Evolutionary conservation across 2,888 invertebrate species (phyloP).

Genomic region (Nomada fucata): DNA sequence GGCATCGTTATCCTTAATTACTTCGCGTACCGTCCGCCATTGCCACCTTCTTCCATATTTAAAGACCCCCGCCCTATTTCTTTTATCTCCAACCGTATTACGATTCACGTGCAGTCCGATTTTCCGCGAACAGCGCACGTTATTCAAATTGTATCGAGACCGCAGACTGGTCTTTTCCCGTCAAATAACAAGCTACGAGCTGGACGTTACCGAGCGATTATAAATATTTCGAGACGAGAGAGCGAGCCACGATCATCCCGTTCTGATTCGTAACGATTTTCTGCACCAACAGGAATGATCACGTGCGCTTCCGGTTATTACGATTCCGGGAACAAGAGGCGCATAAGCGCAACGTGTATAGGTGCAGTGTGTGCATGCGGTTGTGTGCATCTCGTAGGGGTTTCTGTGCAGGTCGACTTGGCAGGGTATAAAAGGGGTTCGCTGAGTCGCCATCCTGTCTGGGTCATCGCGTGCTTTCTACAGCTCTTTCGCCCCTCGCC

Average conservation of each 20-base stretch:
- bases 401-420: constrained; percentile 65
- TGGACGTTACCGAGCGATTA: constrained; percentile 7
- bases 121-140: too few relatives aligned
- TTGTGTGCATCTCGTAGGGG: constrained; percentile 56
- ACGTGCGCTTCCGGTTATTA: constrained; percentile 55
- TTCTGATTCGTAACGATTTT: constrained; percentile 60
- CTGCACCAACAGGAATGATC: constrained; percentile 45
- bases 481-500: constrained; percentile 36
- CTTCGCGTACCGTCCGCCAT: too few relatives aligned
- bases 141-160: constrained; percentile 5
- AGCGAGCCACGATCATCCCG: neutral
- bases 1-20: too few relatives aligned
- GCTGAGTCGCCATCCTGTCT: constrained; percentile 79
- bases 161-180: neutral
- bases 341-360: constrained; percentile 40
- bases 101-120: too few relatives aligned
- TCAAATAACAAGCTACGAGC: neutral
- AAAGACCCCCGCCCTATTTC: too few relatives aligned
- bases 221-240: constrained; percentile 34
- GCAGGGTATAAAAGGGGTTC: constrained; percentile 65
- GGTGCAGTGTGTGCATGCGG: constrained; percentile 27
- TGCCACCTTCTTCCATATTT: too few relatives aligned
- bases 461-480: constrained; percentile 80
- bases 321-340: constrained; percentile 62
- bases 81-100: too few relatives aligned